phyloP scores from a whole-genome alignment of 2,888 invertebrate species.

The Panopea generosa region DNA sequence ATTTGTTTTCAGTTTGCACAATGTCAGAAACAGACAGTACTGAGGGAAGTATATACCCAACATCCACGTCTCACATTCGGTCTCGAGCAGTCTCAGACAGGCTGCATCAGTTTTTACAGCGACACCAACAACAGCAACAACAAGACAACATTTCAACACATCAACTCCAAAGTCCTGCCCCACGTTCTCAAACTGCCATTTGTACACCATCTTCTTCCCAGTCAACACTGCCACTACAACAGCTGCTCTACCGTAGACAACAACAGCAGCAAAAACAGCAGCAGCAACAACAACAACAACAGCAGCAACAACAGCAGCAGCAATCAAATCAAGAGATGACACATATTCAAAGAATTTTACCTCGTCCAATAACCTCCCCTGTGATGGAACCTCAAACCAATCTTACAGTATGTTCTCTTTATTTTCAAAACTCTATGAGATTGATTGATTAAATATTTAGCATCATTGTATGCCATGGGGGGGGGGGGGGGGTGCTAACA shows the following conservation, averaged over 20 bases:
- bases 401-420: too few relatives aligned
- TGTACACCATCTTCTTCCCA: conserved; percentile 3
- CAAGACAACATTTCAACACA: conserved; percentile 43
- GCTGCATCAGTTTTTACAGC: conserved; percentile 66
- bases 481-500: too few relatives aligned
- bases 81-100: conserved; percentile 62
- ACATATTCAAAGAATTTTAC: conserved; percentile 34
- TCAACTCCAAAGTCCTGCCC: conserved; percentile 14
- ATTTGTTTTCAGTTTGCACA: not conserved
- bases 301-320: conserved; percentile 1
- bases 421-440: too few relatives aligned
- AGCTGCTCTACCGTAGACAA: conserved; percentile 47
- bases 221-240: conserved; percentile 54
- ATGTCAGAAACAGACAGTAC: conserved; percentile 16
- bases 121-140: conserved; percentile 73
- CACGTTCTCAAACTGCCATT: conserved; percentile 14
- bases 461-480: too few relatives aligned
- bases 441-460: too few relatives aligned
- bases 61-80: conserved; percentile 50
- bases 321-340: not conserved
- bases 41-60: conserved; percentile 64
- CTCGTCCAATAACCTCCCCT: conserved; percentile 23
- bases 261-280: conserved; percentile 38
- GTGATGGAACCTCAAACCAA: too few relatives aligned
- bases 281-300: conserved; percentile 7